Conservation (phyloP, 2,113 vertebrate species). For the Cheirogaleus medius region DNA sequence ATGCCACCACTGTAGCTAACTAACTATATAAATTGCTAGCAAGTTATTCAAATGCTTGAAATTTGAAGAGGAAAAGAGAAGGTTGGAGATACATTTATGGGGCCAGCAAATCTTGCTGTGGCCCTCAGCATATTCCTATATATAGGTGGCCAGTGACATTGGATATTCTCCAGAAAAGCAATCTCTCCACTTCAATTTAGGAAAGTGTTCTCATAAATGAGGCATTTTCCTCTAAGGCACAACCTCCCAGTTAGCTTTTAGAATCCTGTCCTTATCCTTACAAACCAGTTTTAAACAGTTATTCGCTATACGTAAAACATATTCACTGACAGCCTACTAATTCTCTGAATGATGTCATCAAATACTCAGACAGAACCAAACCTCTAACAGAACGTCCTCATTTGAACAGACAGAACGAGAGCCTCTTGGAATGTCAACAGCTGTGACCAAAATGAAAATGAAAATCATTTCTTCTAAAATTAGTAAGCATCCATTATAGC, state of each 20-base stretch:
- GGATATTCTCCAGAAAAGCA: neutral
- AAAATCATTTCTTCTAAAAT: constrained; percentile 59
- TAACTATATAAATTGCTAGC: neutral
- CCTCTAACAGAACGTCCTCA: neutral
- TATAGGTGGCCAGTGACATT: neutral
- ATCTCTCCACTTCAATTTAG: neutral
- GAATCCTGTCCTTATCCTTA: neutral
- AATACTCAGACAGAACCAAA: neutral
- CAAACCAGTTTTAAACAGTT: constrained; percentile 4
- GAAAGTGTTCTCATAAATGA: neutral
- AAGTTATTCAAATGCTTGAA: neutral
- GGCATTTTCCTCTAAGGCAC: neutral
- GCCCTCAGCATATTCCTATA: neutral
- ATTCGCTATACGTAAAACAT: constrained; percentile 11
- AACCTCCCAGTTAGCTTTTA: neutral
- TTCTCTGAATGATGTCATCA: constrained; percentile 58
- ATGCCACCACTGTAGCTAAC: neutral
- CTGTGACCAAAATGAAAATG: constrained; percentile 50
- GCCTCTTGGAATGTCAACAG: constrained; percentile 62
- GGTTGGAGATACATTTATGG: too few relatives aligned
- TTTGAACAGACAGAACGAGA: neutral
- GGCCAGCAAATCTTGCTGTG: neutral
- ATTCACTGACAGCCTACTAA: neutral
- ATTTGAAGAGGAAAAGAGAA: neutral
- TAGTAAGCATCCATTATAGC: constrained; percentile 25